Evolutionary conservation across 2,113 vertebrate species (phyloP).

Genomic region (Peromyscus polionotus): DNA sequence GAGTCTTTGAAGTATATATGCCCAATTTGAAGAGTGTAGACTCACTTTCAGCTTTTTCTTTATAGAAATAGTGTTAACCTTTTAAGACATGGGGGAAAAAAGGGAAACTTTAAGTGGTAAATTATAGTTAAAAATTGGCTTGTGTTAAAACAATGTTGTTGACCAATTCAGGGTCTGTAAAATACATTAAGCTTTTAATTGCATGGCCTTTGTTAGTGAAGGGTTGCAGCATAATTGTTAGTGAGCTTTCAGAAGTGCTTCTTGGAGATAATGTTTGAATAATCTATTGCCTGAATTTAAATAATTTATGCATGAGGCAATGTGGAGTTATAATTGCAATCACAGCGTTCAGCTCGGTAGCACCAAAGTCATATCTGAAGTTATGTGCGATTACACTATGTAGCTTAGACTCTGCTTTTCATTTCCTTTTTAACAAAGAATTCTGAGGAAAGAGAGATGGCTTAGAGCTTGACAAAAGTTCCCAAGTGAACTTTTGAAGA

Average conservation of each 20-base stretch:
- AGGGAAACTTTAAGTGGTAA: constrained; percentile 52
- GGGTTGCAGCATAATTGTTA: constrained; percentile 75
- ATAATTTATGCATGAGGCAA: constrained; percentile 89
- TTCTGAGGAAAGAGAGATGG: constrained; percentile 78
- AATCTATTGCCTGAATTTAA: constrained; percentile 87
- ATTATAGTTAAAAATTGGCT: constrained; percentile 61
- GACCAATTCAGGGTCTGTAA: constrained; percentile 55
- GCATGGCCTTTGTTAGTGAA: constrained; percentile 78
- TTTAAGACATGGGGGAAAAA: constrained; percentile 52
- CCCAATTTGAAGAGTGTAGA: constrained; percentile 55
- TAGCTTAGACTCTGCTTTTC: constrained; percentile 78
- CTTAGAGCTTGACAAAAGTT: constrained; percentile 84
- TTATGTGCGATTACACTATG: constrained; percentile 77
- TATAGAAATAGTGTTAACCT: constrained; percentile 47
- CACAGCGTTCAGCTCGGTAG: constrained; percentile 82
- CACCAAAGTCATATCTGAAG: constrained; percentile 83
- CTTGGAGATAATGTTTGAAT: constrained; percentile 89
- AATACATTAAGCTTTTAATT: constrained; percentile 77
- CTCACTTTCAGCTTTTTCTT: constrained; percentile 37
- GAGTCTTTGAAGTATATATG: constrained; percentile 51
- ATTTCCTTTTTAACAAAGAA: constrained; percentile 84
- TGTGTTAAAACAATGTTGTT: constrained; percentile 76
- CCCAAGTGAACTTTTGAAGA: constrained; percentile 82
- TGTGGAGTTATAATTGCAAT: constrained; percentile 88
- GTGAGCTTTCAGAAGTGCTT: constrained; percentile 86